Evolutionary conservation across 1,140 invertebrate species (phyloP), one percentile per base, ranked within the genome.

Genomic region (Druon quercuslanigerum): DNA sequence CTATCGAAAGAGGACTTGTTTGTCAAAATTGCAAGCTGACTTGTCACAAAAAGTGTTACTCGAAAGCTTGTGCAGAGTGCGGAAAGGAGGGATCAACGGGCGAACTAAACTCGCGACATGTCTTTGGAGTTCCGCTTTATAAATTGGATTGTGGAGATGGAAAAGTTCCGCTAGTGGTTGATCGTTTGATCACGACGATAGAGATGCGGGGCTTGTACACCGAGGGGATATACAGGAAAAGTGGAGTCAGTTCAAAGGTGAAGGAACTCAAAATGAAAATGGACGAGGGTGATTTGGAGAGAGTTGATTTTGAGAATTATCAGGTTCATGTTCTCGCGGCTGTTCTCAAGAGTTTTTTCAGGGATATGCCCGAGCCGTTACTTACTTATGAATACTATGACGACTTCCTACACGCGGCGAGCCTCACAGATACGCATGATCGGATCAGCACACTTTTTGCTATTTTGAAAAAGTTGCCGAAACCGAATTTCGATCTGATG

Each of bases 311-410:
- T 87, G 94, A 95, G 72, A 89, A 93, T 80, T 96, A 96, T 91
- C 94, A 95, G 57, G 95, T 99, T 70, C 98, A 99, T 91, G 97
- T 98, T 7, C 91, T 98, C 51, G 96, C 97, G 0, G 96, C 97
- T 17, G 96, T 98, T n/a, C 92, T 99, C 17, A 99, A 99, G 90
- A 93, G 94, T 57, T 98, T 98, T 91, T 95, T 99, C 86, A 93
- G 97, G 33, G 97, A 98, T 86, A 95, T 99, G 93, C 96, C 97
- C 4, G 98, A 99, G 90, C 98, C 98, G 16, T 90, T 99, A 73
- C 92, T 99, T 78, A 98, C 97, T 20, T 98, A 96, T 91, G 97
- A 99, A 83, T 95, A 96, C 57, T 99, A 99, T 89, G 97, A 98
- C 88, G 97, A 99, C 87, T 98, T 99, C 87, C 93, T 99, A 60